These are phyloP conservation scores for Linepithema humile DNA, from an alignment of 1,140 invertebrate genomes.

Conservation along the genomic window DNA sequence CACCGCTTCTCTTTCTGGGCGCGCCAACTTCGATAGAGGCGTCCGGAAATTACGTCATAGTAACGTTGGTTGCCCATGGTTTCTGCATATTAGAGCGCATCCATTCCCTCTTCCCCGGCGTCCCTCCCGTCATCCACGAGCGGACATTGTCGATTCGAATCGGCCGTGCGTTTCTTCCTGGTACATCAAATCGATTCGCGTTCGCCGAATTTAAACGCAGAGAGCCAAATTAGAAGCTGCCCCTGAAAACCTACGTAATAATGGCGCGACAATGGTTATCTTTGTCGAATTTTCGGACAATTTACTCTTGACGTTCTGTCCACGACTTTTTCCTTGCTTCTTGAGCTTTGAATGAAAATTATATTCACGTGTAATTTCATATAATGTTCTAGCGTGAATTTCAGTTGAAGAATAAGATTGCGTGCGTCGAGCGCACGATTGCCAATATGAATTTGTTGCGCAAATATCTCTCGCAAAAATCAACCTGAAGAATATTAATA, in stretches of 20 bases:
- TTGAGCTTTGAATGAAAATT: conserved; percentile 1
- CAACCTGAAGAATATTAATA: neutral
- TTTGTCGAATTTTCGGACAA: neutral
- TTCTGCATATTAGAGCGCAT: conserved; percentile 62
- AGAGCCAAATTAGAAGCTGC: neutral
- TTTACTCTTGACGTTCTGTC: neutral
- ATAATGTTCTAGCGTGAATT: neutral
- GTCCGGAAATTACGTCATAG: conserved; percentile 76
- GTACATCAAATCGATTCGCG: conserved; percentile 8
- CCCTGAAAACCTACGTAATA: neutral
- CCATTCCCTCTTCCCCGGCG: neutral
- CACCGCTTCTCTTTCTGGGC: conserved; percentile 61
- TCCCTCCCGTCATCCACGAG: conserved; percentile 23
- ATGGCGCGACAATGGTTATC: neutral
- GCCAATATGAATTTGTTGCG: neutral
- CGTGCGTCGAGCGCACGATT: no score
- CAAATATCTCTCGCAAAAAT: neutral
- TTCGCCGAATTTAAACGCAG: conserved; percentile 22
- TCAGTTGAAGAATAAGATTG: neutral
- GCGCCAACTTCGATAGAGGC: conserved; percentile 72
- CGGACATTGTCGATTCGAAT: conserved; percentile 26
- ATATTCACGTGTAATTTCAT: neutral
- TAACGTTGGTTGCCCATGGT: conserved; percentile 57
- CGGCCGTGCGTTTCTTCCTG: conserved; percentile 23
- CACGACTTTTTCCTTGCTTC: neutral